Base-by-base conservation (phyloP, 1,140 invertebrate genomes). In the Magallana gigas region DNA sequence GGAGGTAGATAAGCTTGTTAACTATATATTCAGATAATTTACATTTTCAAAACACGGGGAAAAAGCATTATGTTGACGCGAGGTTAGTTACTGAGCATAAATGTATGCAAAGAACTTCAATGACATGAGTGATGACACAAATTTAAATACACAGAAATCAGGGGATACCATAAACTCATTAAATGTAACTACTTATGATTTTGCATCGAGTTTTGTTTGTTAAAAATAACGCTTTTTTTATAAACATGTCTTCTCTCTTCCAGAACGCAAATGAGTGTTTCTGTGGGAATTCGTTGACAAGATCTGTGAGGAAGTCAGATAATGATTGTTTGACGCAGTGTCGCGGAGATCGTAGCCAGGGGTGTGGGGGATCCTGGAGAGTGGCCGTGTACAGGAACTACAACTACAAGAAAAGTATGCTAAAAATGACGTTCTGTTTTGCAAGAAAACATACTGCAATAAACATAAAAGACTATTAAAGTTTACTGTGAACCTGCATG, bases 371-470 rank as follows among this genome's bases (percentile, higher is more conserved):
- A 23, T 6, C 68, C 8, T 76, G 68, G 68, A 23, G 68, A 29
- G 23, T 76, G 23, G 68, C 68, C 23, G 23, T 76, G 12, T 76
- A 76, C 12, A 23, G 68, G 8, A 76, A 76, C 68, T 76, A 76
- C 23, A 76, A 29, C 68, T 76, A 76, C 68, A 76, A 29, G 23
- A 18, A 11, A 23, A 76, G 68, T 71, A 23, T 23, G 64, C n/a
- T 62, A 48, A 48, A 48, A 48, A 48, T 48, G 36, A 48, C 36
- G 36, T 5, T 48, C 36, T 48, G 36, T 48, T 4, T 48, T 48
- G n/a, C 60, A 14, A 62, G 60, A 62, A 16, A 12, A 62, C 14
- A 62, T 62, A 62, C 1, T 16, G 60, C 8, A 12, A 62, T 16
- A 14, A 16, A 62, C 0, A 62, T n/a, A 1, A 12, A 12, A 16